phyloP scores from a whole-genome alignment of 2,113 vertebrate species.

The Chaetodon trifascialis region DNA sequence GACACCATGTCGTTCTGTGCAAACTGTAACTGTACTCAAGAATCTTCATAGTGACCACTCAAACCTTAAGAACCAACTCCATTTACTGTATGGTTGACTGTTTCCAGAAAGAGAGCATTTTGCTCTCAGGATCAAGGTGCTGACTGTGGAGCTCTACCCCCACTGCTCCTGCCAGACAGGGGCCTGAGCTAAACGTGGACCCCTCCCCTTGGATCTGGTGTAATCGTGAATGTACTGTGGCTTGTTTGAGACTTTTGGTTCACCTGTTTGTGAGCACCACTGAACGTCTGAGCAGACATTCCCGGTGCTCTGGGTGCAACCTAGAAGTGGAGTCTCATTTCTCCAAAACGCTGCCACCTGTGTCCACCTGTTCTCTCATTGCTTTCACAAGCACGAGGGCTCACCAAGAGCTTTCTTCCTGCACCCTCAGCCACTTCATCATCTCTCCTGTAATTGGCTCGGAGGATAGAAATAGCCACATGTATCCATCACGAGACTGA shows the following conservation, averaged over 20 bases:
- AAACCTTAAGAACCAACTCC: neutral
- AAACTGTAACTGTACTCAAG: neutral
- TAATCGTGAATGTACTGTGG: no score
- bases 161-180: no score
- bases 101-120: neutral
- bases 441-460: conserved; percentile 75
- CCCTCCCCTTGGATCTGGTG: neutral
- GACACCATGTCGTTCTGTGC: neutral
- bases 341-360: neutral
- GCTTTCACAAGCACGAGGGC: neutral
- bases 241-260: neutral
- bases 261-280: neutral
- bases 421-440: conserved; percentile 61
- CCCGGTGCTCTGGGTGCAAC: neutral
- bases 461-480: conserved; percentile 77
- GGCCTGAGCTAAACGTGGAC: neutral
- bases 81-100: neutral
- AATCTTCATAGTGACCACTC: neutral
- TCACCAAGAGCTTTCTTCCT: conserved; percentile 43
- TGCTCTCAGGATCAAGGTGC: neutral
- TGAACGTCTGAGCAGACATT: neutral
- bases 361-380: conserved; percentile 30
- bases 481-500: conserved; percentile 64
- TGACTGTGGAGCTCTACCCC: no score
- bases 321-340: neutral